These are phyloP conservation scores for Criorhina ranunculi DNA, from an alignment of 2,888 invertebrate genomes.

Conservation along the genomic window DNA sequence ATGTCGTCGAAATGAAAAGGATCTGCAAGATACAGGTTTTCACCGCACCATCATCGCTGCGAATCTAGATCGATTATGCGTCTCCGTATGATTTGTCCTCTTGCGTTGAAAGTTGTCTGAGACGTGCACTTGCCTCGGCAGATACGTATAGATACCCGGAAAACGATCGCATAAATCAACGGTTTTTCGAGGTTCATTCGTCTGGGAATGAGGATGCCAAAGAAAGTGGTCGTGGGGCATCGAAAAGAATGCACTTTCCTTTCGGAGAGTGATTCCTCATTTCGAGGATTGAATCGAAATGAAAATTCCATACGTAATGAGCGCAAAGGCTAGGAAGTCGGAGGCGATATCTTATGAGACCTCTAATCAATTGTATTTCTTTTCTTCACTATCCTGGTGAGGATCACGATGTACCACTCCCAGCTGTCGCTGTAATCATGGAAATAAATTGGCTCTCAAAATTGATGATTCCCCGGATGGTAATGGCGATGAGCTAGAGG, in stretches of 20 bases:
- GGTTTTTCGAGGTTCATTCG: slow-evolving; percentile 64
- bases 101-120: slow-evolving; percentile 52
- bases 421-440: slow-evolving; percentile 64
- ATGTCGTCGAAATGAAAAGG: slow-evolving; percentile 74
- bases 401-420: slow-evolving; percentile 69
- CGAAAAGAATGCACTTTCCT: slow-evolving; percentile 70
- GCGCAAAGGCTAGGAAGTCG: slow-evolving; percentile 60
- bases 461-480: slow-evolving; percentile 55
- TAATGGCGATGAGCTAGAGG: slow-evolving; percentile 16
- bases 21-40: slow-evolving; percentile 65
- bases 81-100: slow-evolving; percentile 55
- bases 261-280: slow-evolving; percentile 62
- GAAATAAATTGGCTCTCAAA: slow-evolving; percentile 71
- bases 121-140: slow-evolving; percentile 55
- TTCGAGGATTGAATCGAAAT: slow-evolving; percentile 1
- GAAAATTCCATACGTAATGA: slow-evolving; percentile 58
- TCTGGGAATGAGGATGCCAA: slow-evolving; percentile 45
- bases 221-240: slow-evolving; percentile 65
- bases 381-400: slow-evolving; percentile 24
- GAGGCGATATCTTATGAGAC: slow-evolving; percentile 48
- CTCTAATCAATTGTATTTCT: slow-evolving; percentile 57
- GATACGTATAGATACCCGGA: slow-evolving; percentile 71
- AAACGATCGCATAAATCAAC: slow-evolving; percentile 62
- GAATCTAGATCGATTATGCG: slow-evolving; percentile 73
- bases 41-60: background rate